Evolutionary conservation across 2,113 vertebrate genomes (phyloP).

Genomic region (Colinus virginianus): DNA sequence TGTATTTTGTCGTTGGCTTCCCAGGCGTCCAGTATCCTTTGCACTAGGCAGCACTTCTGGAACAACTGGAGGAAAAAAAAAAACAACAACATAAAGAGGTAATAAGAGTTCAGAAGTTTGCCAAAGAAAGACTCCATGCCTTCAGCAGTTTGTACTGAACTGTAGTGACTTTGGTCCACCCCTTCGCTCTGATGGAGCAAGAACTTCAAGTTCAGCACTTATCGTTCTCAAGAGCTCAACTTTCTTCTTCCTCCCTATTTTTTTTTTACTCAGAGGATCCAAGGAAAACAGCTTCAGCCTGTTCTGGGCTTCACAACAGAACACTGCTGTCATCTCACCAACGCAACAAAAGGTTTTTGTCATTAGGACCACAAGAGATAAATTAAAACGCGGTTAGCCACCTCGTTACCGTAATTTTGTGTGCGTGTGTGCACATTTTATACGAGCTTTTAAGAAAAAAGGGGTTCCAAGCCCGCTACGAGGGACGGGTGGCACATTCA

Average conservation of each 20-base stretch:
- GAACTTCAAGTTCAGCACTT: not conserved
- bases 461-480: not conserved
- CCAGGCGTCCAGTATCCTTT: slow-evolving; percentile 95
- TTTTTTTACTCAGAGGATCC: not conserved
- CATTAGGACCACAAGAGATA: rapidly evolving
- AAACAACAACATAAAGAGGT: not conserved
- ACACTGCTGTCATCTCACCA: rapidly evolving
- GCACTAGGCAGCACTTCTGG: slow-evolving; percentile 92
- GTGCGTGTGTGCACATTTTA: not conserved
- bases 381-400: rapidly evolving
- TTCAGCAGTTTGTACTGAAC: not conserved
- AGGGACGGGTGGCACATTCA: not conserved
- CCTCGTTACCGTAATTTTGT: rapidly evolving
- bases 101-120: not conserved
- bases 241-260: rapidly evolving
- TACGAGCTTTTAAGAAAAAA: rapidly evolving
- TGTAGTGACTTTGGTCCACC: rapidly evolving
- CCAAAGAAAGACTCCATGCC: not conserved
- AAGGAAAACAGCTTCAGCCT: not conserved
- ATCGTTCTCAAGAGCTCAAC: not conserved
- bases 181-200: not conserved
- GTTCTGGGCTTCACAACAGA: rapidly evolving
- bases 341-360: rapidly evolving
- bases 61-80: slow-evolving; percentile 83
- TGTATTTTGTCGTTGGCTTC: slow-evolving; percentile 95